These are phyloP conservation scores for Sebastiscus tertius DNA, from an alignment of 2,797 vertebrate species.

Conservation along the genomic window DNA sequence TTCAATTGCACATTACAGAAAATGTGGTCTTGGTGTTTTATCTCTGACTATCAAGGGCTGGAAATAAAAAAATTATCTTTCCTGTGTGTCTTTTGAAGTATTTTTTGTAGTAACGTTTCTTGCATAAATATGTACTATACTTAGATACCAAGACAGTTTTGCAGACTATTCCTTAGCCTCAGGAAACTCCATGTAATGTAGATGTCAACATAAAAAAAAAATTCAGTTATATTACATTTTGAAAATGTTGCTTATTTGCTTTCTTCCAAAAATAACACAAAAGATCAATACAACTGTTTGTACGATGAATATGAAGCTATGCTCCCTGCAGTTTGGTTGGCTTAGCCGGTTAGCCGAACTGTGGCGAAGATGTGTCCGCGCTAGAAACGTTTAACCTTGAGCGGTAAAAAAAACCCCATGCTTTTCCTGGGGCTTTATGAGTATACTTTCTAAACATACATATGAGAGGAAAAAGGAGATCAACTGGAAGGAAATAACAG, in stretches of 20 bases:
- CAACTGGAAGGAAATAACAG: too few species aligned
- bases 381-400: too few species aligned
- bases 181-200: background rate
- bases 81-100: background rate
- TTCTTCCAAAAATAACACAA: background rate
- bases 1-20: slow-evolving; percentile 36
- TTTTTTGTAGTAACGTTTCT: background rate
- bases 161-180: background rate
- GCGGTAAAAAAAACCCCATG: fast-evolving
- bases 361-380: too few species aligned
- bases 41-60: slow-evolving; percentile 1
- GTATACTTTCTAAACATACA: too few species aligned
- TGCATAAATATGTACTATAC: background rate
- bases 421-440: too few species aligned
- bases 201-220: background rate
- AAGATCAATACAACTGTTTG: background rate
- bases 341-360: background rate
- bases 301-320: background rate
- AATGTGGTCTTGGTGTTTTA: slow-evolving; percentile 17
- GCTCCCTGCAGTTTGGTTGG: background rate
- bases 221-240: background rate
- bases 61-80: slow-evolving; percentile 2
- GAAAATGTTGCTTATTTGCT: background rate
- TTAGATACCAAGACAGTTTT: background rate
- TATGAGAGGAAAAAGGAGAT: too few species aligned